Evolutionary conservation across 2,113 vertebrate genomes (phyloP), one percentile per base, ranked within the genome.

Genomic region (Alexandromys fortis): DNA sequence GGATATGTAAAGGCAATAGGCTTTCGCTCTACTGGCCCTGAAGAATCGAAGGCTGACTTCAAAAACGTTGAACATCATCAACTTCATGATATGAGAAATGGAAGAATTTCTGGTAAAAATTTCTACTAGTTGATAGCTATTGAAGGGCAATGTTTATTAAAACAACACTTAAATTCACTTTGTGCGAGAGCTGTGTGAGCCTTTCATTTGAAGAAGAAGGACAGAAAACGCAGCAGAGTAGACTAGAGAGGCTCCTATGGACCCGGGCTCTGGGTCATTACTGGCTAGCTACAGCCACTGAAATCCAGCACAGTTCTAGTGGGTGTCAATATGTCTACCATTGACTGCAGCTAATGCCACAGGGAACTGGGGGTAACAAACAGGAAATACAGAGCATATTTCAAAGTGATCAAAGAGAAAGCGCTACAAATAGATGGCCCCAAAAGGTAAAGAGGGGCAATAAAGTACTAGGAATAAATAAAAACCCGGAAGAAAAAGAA

Each of bases 21-120:
- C 16, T 38, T 96, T 87, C 70, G 70, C 58, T 89, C 21, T 9
- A 91, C 67, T n/a, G 33, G 21, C 38, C 94, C 61, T 52, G 30
- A 92, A 49, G 81, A 94, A 94, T 21, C 16, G 19, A 85, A 76
- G 81, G 90, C 35, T 91, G 35, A 55, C 33, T 94, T 76, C 52
- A 26, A 89, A 85, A 88, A 35, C 68, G 22, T 5, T 86, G 35
- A 76, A 49, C 77, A 45, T 42, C 72, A 94, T 47, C 70, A 90
- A 49, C 89, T 92, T 93, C 58, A 47, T 85, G 28, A 68, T 63
- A 94, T 24, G 61, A 95, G 77, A 78, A 96, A 78, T n/a, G 63
- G 42, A 95, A 81, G 26, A 58, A 95, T 78, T 89, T 94, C 61
- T 95, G 95, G 75, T 55, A 89, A 88, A 95, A 95, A 81, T 86